Base-by-base conservation (phyloP, 2,113 vertebrate species). In the Aegithalos caudatus region DNA sequence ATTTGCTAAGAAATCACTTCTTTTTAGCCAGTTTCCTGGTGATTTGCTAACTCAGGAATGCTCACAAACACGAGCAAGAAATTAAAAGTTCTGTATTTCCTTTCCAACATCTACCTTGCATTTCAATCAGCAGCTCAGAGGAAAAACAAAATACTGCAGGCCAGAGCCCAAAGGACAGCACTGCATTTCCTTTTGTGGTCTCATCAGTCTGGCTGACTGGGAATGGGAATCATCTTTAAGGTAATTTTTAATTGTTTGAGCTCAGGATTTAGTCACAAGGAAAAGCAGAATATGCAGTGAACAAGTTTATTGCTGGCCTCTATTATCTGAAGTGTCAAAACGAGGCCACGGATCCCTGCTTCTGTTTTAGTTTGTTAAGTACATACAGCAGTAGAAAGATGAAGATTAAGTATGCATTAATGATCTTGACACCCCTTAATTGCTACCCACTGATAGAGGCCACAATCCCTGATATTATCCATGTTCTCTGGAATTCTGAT, bases 331-430 rank as follows among this genome's bases (percentile, higher is more conserved):
- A 14, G 60, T 27, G 60, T 42, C 82, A 90, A 81, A 93, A 40
- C 0, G 0, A 88, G 72, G 4, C 0, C 82, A 81, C 0, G 7
- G 89, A 82, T 95, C 84, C 62, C 45, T 71, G 78, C 81, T 77
- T 88, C 90, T 61, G 14, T 62, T 66, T 66, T 50, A 42, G 45
- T 87, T 87, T 85, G 79, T 88, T 86, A 83, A 90, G 74, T 45
- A 70, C 44, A 74, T 67, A 74, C 23, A 95, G 79, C 67, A 69
- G 50, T 17, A 45, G 76, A 74, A 95, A 80, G n/a, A 95, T 95
- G 60, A 86, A 92, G 86, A 96, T 96, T 93, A 92, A 96, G 95
- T 93, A 90, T 42, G 67, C 53, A 56, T 93, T 95, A 88, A 88
- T 81, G 72, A 88, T 90, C 85, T 60, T 67, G 76, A 93, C 86